Evolutionary conservation across 1,140 invertebrate species (phyloP), one percentile per base, ranked within the genome.

Genomic region (Zaprionus vittiger): DNA sequence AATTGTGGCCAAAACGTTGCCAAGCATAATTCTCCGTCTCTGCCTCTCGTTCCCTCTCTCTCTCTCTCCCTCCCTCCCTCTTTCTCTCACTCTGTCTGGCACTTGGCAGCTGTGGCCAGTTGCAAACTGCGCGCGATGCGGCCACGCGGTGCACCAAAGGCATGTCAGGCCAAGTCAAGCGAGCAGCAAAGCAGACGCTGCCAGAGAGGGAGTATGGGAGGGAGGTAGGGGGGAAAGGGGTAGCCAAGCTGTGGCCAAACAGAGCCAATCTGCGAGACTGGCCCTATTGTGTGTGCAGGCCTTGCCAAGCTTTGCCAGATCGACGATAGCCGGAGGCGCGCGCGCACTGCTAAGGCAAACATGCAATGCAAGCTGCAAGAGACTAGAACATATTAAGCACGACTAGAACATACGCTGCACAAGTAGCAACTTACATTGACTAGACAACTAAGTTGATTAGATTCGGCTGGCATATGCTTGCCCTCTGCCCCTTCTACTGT

Each of bases 1-100:
- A 85, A 85, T 85, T 85, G 83, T 85, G 83, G 83, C 80, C 79
- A 73, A 80, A 86, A 49, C 63, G 73, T 65, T 85, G 83, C 83
- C 83, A 85, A 85, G 83, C 77, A 83, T 79, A 77, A 80, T 76
- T 64, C 56, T 20, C 41, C 56, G 44, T 49, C 59, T n/a, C 15
- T 3, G 17, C 24, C 52, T 49, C 56, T 28, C 14, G 12, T 7
- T 14, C 41, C 28, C 4, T n/a, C 26, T 5, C 56, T 11, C 41
- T 22, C 14, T 26, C 41, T 31, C 2, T n/a, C 37, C 11, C 31
- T 2, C 1, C 6, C 5, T 28, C 6, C 6, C 28, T 7, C n/a
- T 26, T 15, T 82, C 59, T 68, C 60, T 26, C 38, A 56, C 57
- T 49, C 59, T 22, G 7, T 1, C 24, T 37, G 54, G 37, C 38